phyloP scores from a whole-genome alignment of 2,888 invertebrate genomes.

The Bombylius discolor region DNA sequence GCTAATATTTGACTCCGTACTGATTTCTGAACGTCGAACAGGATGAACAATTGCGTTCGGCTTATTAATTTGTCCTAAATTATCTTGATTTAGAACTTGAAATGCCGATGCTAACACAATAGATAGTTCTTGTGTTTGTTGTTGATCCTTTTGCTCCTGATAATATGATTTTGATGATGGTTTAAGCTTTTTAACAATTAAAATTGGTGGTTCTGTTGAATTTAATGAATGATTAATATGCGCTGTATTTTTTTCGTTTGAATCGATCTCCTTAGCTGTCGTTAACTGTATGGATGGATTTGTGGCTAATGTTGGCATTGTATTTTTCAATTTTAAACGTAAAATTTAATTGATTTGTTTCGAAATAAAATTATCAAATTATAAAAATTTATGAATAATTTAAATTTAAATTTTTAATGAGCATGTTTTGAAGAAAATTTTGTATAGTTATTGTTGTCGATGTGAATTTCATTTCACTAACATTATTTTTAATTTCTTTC shows the following conservation, averaged over 20 bases:
- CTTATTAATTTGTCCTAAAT: slow-evolving; percentile 24
- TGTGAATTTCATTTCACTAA: too few species aligned
- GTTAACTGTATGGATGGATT: slow-evolving; percentile 21
- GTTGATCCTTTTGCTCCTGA: background rate
- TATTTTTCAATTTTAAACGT: slow-evolving; percentile 4
- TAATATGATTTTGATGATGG: background rate
- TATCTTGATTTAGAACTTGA: slow-evolving; percentile 21
- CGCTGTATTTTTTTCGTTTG: background rate
- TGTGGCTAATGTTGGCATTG: slow-evolving; percentile 30
- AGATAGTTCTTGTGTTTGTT: background rate
- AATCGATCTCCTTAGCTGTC: slow-evolving; percentile 6
- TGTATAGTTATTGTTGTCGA: too few species aligned
- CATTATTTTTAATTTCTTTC: too few species aligned
- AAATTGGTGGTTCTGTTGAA: background rate
- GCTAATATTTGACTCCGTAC: slow-evolving; percentile 11
- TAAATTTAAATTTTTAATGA: too few species aligned
- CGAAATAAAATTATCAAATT: too few species aligned
- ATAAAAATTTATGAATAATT: too few species aligned
- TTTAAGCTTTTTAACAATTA: background rate
- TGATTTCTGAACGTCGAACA: slow-evolving; percentile 31
- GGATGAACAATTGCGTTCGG: slow-evolving; percentile 46
- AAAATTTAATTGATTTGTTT: too few species aligned
- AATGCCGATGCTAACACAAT: slow-evolving; percentile 13
- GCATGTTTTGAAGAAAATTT: too few species aligned
- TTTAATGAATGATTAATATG: background rate